These are phyloP conservation scores for Chelonus insularis DNA, from an alignment of 1,140 invertebrate species.

Conservation along the genomic window DNA sequence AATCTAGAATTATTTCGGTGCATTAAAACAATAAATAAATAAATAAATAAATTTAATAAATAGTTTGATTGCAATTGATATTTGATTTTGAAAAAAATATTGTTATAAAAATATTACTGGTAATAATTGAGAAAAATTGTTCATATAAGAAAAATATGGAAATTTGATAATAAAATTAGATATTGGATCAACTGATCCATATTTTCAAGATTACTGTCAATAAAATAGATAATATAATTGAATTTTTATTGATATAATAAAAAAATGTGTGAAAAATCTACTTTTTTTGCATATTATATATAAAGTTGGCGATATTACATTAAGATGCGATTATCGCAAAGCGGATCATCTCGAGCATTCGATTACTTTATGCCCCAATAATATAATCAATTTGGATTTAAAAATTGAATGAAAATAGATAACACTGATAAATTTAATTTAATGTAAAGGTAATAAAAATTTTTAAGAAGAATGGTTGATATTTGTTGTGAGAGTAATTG, in stretches of 20 bases:
- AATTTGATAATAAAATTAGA: not conserved
- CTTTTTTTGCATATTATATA: not conserved
- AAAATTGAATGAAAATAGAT: not conserved
- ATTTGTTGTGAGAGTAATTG: too few relatives aligned
- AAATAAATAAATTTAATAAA: too few relatives aligned
- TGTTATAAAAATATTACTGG: too few relatives aligned
- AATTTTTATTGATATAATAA: not conserved
- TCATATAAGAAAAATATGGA: too few relatives aligned
- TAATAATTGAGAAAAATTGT: too few relatives aligned
- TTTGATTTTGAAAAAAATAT: too few relatives aligned
- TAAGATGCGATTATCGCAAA: not conserved
- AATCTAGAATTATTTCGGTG: too few relatives aligned
- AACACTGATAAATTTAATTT: not conserved
- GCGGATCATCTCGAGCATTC: not conserved
- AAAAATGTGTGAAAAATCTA: slow-evolving; percentile 1
- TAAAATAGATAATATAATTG: not conserved
- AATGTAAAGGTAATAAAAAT: too few relatives aligned
- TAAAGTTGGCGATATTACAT: too few relatives aligned
- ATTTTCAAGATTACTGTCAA: not conserved
- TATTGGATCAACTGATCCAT: not conserved
- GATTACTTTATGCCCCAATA: not conserved
- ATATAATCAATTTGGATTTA: not conserved
- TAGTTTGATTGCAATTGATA: too few relatives aligned
- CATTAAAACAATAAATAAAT: too few relatives aligned
- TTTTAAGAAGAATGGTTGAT: too few relatives aligned